Conservation (phyloP, 1,140 invertebrate genomes). For the Drosophila erecta region DNA sequence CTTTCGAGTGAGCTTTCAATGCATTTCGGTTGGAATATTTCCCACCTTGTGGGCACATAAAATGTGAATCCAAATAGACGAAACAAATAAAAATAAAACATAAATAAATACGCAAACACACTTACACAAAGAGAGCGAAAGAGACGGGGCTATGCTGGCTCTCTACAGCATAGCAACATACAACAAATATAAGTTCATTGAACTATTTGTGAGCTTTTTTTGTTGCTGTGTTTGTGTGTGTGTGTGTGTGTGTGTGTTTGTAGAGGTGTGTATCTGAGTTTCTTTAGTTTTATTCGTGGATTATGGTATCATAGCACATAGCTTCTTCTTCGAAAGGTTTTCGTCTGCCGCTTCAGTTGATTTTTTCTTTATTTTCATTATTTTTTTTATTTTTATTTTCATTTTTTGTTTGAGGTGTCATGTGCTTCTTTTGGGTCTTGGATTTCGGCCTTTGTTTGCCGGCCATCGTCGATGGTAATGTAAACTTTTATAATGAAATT, state of each 20-base stretch:
- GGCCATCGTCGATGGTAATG: slow-evolving; percentile 54
- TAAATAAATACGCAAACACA: slow-evolving; percentile 57
- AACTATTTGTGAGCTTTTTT: slow-evolving; percentile 84
- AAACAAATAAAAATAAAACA: slow-evolving; percentile 68
- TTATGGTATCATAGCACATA: slow-evolving; percentile 80
- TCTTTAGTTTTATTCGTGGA: slow-evolving; percentile 83
- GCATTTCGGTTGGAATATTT: slow-evolving; percentile 53
- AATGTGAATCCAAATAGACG: slow-evolving; percentile 71
- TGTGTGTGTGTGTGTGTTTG: slow-evolving; percentile 22
- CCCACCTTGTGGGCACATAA: slow-evolving; percentile 50
- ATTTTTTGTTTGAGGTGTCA: slow-evolving; percentile 68
- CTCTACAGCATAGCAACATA: slow-evolving; percentile 77
- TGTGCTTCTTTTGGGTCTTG: slow-evolving; percentile 60
- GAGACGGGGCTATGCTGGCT: slow-evolving; percentile 17
- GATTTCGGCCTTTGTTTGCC: slow-evolving; percentile 48
- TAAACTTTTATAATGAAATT: slow-evolving; percentile 75
- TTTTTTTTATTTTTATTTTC: slow-evolving; percentile 2
- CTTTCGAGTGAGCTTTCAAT: slow-evolving; percentile 54
- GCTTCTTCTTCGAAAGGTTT: slow-evolving; percentile 64
- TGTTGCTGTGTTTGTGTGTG: neutral
- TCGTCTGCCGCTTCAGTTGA: slow-evolving; percentile 26
- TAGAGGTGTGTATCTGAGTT: slow-evolving; percentile 58
- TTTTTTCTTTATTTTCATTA: slow-evolving; percentile 4
- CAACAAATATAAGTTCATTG: slow-evolving; percentile 80
- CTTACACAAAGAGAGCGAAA: slow-evolving; percentile 10